Evolutionary conservation across 2,797 vertebrate species (phyloP), one percentile per base, ranked within the genome.

Genomic region (Schizopygopsis pylzovi): DNA sequence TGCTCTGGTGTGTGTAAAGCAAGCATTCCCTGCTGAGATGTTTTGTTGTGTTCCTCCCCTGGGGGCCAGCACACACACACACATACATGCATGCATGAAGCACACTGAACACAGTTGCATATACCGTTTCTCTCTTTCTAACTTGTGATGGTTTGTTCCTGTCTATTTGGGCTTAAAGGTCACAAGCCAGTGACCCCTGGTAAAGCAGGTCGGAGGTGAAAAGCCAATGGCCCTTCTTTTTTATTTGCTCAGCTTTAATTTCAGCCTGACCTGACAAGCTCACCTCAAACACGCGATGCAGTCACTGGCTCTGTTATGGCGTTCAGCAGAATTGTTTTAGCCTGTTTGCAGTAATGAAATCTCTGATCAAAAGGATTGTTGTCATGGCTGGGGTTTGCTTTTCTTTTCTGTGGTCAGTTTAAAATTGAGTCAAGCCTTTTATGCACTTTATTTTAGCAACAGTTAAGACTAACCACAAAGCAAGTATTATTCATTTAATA

Each of bases 151-250:
- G 33, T 67, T 82, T 72, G 33, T 70, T 81, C 20, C 10, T 39
- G 43, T 67, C 22, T 47, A 16, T 75, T 72, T 78, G n/a, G 73
- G 68, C 22, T 33, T 70, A 39, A 56, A 37, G 65, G 65, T 79
- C 63, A 47, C 16, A 61, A 4, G 39, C 71, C 76, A 37, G 37
- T 45, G 76, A 71, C 76, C 65, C 37, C 25, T 28, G 63, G 45
- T 56, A 39, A 78, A 70, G 63, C 75, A 72, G 83, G 65, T 56
- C 63, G 4, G 47, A 84, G 83, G 75, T 84, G 61, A 79, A 56
- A 56, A 45, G 63, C 25, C 33, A 77, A n/a, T 16, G 13, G 33
- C 75, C 18, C 18, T 71, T 79, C 7, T 56, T 10, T 49, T 68
- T n/a, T 54, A 25, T 79, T 25, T 61, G 13, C 41, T n/a, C 2